Conservation (phyloP, 2,113 vertebrate genomes). For the Pluvialis apricaria region DNA sequence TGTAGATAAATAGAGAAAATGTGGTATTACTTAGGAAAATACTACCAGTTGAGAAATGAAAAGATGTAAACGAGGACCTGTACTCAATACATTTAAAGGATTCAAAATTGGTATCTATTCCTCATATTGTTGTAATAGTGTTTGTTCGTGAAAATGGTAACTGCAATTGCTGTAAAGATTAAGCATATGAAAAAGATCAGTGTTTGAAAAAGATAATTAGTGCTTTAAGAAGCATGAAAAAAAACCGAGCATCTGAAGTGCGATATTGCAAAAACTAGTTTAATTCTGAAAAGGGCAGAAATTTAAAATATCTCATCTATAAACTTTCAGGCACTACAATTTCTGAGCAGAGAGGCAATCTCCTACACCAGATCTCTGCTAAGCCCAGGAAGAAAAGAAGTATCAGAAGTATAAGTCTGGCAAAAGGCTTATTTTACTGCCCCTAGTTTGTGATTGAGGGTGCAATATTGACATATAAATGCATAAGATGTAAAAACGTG, state of each 20-base stretch:
- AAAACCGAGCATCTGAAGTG: not conserved
- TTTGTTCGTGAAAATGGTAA: not conserved
- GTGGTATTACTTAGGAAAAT: not conserved
- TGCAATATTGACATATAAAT: not conserved
- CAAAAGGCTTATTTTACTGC: not conserved
- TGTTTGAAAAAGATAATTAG: not conserved
- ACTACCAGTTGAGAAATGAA: not conserved
- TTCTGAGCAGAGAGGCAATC: not conserved
- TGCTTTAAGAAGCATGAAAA: not conserved
- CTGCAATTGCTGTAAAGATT: not conserved
- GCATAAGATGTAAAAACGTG: not conserved
- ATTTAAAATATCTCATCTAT: not conserved
- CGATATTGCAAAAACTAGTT: not conserved
- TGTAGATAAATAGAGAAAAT: not conserved
- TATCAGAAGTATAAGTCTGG: not conserved
- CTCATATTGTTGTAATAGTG: not conserved
- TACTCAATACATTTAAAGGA: not conserved
- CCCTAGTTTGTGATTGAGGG: not conserved
- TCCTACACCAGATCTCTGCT: not conserved
- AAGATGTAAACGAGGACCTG: not conserved
- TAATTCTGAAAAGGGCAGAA: not conserved
- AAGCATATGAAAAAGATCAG: not conserved
- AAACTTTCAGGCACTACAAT: not conserved
- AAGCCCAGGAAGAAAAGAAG: not conserved
- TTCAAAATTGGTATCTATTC: not conserved